Base-by-base conservation (phyloP, 2,888 invertebrate genomes). In the Gisinianus flammeolus region DNA sequence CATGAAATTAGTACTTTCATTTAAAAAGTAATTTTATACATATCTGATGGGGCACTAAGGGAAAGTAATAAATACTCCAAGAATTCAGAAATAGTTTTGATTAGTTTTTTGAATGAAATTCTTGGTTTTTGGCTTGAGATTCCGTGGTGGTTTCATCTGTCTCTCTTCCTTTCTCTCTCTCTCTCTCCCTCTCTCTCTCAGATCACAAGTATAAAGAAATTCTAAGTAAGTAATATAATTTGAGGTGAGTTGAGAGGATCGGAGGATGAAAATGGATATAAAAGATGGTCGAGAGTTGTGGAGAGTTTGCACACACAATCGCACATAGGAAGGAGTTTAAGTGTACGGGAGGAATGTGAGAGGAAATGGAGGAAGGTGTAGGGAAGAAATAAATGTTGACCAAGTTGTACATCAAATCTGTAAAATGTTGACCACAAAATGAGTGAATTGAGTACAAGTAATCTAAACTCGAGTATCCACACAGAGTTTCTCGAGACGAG, bases 401-500 rank as follows among this genome's bases (percentile, higher is more conserved):
- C 66, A 66, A 64, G 66, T 75, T 75, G 66, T 66, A 66, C 44
- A 75, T 75, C 74, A 75, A 66, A 75, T 35, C 68, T 68, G 68
- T 35, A 35, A 68, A 68, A 68, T 68, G 68, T 68, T 68, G 68
- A 31, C 68, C 44, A n/a, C 35, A 68, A 33, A 35, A 68, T 68
- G 44, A 44, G 44, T 6, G 19, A 33, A 26, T 35, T 12, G 28
- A 64, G 64, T 64, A 26, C 64, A 26, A 64, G 64, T 64, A 64
- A 64, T 26, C 64, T 30, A 64, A 44, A 6, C 2, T 6, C 12
- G 19, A 12, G 44, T 1, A 44, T 44, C 44, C 19, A 44, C 44
- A 44, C 19, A 44, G 19, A 44, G 44, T 4, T 44, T 44, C 12
- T 44, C n/a, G n/a, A n/a, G n/a, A n/a, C n/a, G n/a, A n/a, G n/a